Evolutionary conservation across 2,113 vertebrate genomes (phyloP).

Genomic region (Phyllostomus hastatus): DNA sequence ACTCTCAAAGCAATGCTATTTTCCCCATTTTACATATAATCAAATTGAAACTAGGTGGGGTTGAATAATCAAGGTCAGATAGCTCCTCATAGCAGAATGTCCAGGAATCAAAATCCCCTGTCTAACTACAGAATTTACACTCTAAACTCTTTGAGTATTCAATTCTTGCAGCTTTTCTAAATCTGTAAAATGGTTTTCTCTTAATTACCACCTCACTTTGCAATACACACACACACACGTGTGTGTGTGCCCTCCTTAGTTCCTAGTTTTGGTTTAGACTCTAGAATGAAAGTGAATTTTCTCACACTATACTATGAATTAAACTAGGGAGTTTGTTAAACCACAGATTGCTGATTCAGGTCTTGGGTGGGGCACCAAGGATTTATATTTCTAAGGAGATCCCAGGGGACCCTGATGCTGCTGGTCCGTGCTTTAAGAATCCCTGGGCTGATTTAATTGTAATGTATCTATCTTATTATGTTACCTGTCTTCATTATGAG

Average conservation of each 20-base stretch:
- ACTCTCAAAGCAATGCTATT: neutral
- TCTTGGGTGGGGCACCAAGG: neutral
- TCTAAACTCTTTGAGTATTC: neutral
- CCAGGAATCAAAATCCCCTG: neutral
- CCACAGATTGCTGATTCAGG: neutral
- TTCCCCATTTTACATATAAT: neutral
- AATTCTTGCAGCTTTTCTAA: neutral
- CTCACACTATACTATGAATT: neutral
- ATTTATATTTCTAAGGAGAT: neutral
- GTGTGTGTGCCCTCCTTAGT: neutral
- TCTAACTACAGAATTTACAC: neutral
- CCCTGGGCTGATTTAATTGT: neutral
- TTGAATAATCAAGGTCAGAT: neutral
- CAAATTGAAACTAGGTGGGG: neutral
- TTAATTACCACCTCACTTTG: neutral
- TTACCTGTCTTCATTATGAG: neutral
- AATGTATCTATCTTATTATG: neutral
- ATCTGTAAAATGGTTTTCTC: neutral
- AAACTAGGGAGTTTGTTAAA: neutral
- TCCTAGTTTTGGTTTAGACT: neutral
- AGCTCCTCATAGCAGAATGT: neutral
- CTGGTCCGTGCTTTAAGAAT: neutral
- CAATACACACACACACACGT: neutral
- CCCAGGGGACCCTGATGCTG: neutral
- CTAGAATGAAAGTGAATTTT: neutral